phyloP scores from a whole-genome alignment of 2,888 invertebrate genomes.

The Scrobipalpa atriplicella region DNA sequence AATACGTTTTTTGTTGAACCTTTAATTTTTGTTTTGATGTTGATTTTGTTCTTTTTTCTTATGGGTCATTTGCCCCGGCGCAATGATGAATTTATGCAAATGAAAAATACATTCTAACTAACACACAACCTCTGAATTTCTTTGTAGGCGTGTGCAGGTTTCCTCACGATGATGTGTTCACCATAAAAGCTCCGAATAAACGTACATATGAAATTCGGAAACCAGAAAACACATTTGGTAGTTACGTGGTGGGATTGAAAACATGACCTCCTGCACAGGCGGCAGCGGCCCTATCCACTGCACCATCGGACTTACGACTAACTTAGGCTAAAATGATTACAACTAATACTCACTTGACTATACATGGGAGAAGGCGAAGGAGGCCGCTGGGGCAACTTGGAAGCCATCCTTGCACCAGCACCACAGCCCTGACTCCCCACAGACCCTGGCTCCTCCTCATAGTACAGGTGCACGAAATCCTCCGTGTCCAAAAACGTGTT shows the following conservation, averaged over 20 bases:
- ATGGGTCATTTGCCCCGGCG: neutral
- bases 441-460: conserved; percentile 74
- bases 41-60: neutral
- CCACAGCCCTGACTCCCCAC: conserved; percentile 68
- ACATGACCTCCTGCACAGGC: no score
- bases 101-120: neutral
- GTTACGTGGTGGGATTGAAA: no score
- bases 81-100: neutral
- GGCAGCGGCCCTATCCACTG: no score
- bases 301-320: no score
- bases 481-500: conserved; percentile 81
- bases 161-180: no score
- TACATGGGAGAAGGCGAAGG: conserved; percentile 75
- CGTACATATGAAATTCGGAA: no score
- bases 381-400: conserved; percentile 71
- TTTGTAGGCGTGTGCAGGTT: no score
- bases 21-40: neutral
- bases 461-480: conserved; percentile 80
- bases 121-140: neutral
- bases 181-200: no score
- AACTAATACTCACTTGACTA: conserved; percentile 63
- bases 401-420: conserved; percentile 75
- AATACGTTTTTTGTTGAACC: neutral
- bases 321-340: neutral
- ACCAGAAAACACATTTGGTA: no score